Evolutionary conservation across 2,113 vertebrate genomes (phyloP).

Genomic region (Petroica traversi): DNA sequence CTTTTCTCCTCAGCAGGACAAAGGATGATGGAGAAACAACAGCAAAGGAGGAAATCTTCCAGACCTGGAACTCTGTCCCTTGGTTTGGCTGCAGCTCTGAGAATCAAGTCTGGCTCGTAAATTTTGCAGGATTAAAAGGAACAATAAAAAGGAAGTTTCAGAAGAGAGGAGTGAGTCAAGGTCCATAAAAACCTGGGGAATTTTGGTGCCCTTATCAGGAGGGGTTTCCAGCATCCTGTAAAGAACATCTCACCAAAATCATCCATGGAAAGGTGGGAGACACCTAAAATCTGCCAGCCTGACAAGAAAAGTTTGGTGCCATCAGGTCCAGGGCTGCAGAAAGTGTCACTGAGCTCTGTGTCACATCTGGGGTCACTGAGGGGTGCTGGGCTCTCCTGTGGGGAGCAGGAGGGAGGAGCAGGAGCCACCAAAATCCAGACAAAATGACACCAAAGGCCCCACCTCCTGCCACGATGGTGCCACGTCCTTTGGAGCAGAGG

Average conservation of each 20-base stretch:
- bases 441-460: not conserved
- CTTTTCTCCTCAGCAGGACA: not conserved
- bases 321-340: not conserved
- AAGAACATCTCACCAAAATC: not conserved
- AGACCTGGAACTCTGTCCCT: not conserved
- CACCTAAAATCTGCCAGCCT: not conserved
- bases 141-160: not conserved
- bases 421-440: not conserved
- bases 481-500: not conserved
- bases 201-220: not conserved
- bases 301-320: not conserved
- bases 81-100: not conserved
- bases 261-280: not conserved
- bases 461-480: not conserved
- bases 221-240: not conserved
- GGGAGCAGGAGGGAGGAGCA: not conserved
- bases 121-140: not conserved
- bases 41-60: not conserved
- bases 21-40: conserved; percentile 9
- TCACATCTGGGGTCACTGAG: not conserved
- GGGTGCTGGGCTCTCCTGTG: not conserved
- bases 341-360: not conserved
- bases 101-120: not conserved
- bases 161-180: not conserved
- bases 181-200: not conserved